Evolutionary conservation across 2,888 invertebrate species (phyloP).

Genomic region (Cheilosia pagana): DNA sequence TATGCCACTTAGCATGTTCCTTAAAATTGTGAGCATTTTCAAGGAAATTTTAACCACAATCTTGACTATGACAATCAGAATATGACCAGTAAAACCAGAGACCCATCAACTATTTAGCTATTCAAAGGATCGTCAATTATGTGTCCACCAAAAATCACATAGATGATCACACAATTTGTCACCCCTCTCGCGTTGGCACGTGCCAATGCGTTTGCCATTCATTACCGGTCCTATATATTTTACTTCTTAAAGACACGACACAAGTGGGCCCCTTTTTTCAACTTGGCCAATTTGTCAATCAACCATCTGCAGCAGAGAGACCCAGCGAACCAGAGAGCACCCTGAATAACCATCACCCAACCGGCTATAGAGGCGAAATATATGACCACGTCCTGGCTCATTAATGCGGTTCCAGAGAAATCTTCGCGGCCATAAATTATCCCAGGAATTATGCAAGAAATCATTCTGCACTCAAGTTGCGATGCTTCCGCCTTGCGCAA

Average conservation of each 20-base stretch:
- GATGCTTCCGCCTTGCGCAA: slow-evolving; percentile 68
- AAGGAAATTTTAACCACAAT: no score
- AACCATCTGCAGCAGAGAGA: not conserved
- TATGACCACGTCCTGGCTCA: slow-evolving; percentile 64
- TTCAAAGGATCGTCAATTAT: no score
- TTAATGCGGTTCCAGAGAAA: slow-evolving; percentile 66
- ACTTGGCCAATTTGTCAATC: slow-evolving; percentile 31
- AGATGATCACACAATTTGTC: not conserved
- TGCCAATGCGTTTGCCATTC: not conserved
- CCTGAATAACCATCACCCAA: not conserved
- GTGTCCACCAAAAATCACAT: no score
- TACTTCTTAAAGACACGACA: not conserved
- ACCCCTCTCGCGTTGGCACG: not conserved
- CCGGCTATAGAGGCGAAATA: slow-evolving; percentile 6
- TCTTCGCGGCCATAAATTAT: slow-evolving; percentile 59
- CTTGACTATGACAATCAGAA: no score
- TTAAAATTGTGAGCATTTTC: no score
- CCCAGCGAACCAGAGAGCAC: not conserved
- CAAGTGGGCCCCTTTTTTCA: not conserved
- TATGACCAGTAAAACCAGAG: no score
- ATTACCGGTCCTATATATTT: not conserved
- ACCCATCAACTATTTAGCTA: no score
- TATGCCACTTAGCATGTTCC: no score
- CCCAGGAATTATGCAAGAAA: slow-evolving; percentile 61
- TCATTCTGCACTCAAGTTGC: slow-evolving; percentile 40